Evolutionary conservation across 2,797 vertebrate species (phyloP).

Genomic region (Helarctos malayanus): DNA sequence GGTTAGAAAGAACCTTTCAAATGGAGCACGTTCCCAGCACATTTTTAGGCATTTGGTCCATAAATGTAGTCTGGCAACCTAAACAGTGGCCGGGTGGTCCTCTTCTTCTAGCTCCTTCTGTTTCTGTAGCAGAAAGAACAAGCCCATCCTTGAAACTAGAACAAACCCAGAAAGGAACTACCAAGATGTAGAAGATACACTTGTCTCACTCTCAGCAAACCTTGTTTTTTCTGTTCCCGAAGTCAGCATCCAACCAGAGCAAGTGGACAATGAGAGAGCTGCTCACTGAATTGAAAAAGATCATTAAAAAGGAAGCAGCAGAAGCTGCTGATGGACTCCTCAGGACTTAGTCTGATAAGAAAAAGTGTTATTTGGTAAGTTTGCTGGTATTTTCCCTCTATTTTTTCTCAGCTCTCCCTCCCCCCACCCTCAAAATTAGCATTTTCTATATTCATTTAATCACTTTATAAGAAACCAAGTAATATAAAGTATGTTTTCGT

Average conservation of each 20-base stretch:
- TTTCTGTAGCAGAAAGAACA: conserved; percentile 32
- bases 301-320: conserved; percentile 32
- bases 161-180: conserved; percentile 44
- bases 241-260: not conserved
- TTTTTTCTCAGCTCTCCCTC: not conserved
- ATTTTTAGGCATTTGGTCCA: conserved; percentile 50
- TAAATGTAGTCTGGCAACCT: not conserved
- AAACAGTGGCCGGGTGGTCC: not conserved
- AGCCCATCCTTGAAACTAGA: not conserved
- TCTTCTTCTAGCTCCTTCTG: conserved; percentile 56
- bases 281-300: not conserved
- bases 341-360: not conserved
- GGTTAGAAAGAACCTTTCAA: conserved; percentile 54
- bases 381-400: not conserved
- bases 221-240: conserved; percentile 4
- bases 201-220: not conserved
- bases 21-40: not conserved
- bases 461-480: conserved; percentile 76
- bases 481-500: conserved; percentile 72
- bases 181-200: not conserved
- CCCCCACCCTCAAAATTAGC: not conserved
- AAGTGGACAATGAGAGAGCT: not conserved
- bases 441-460: conserved; percentile 61
- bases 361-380: not conserved
- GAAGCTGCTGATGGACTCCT: conserved; percentile 37